Evolutionary conservation across 2,888 invertebrate species (phyloP).

Genomic region (Aspidiotus destructor): DNA sequence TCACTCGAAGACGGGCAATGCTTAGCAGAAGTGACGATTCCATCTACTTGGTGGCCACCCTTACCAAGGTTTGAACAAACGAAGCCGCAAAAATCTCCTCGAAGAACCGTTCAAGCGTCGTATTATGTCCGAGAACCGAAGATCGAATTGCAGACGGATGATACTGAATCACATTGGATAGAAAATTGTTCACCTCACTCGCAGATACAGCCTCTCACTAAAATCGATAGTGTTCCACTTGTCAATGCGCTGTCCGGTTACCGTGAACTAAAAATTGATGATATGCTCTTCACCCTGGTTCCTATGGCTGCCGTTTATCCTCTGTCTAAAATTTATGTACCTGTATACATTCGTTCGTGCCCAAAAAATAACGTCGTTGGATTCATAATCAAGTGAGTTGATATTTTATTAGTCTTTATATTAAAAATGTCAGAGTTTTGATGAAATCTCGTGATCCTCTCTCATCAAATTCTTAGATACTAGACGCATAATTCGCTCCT

Average conservation of each 20-base stretch:
- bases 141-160: conserved; percentile 50
- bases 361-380: conserved; percentile 55
- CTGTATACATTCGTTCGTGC: conserved; percentile 72
- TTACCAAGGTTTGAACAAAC: conserved; percentile 45
- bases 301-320: conserved; percentile 85
- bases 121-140: conserved; percentile 70
- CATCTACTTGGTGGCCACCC: conserved; percentile 85
- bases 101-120: conserved; percentile 66
- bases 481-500: no score
- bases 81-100: conserved; percentile 53
- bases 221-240: conserved; percentile 57
- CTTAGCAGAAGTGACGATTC: conserved; percentile 76
- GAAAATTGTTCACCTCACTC: conserved; percentile 52
- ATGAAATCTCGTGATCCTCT: no score
- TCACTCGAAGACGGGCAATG: conserved; percentile 89
- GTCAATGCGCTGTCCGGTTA: conserved; percentile 70
- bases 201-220: conserved; percentile 59
- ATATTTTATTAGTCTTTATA: no score
- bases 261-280: conserved; percentile 72
- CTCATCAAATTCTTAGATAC: no score
- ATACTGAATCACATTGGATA: conserved; percentile 42
- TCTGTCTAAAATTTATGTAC: conserved; percentile 77
- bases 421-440: no score
- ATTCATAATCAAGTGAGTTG: conserved; percentile 70
- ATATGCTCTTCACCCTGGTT: conserved; percentile 71